Percentiles rank a stretch among this genome's conserved stretches.
phyloP scores from a whole-genome alignment of 2,797 vertebrate species.

The Picus viridis region DNA sequence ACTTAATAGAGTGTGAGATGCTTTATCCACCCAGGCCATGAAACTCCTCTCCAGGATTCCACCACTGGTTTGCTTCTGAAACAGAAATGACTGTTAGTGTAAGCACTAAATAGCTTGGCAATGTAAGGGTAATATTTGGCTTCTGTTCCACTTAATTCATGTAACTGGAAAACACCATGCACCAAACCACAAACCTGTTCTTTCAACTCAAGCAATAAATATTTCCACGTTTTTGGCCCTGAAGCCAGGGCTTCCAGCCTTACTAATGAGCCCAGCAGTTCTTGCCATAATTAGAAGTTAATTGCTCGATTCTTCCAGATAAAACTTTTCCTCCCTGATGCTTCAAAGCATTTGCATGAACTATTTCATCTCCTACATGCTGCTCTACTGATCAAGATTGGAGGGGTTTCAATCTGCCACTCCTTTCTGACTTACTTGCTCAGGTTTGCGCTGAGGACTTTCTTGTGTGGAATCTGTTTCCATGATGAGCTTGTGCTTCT shows the following conservation, averaged over 20 bases:
- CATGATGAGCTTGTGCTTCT: neutral
- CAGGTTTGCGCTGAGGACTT: neutral
- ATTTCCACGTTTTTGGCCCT: neutral
- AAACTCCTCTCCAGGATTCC: neutral
- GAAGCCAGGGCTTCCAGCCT: neutral
- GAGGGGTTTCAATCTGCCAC: neutral
- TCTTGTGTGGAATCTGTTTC: neutral
- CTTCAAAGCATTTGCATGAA: neutral
- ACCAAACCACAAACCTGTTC: neutral
- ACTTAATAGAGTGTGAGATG: neutral
- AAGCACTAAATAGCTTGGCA: neutral
- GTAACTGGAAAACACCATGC: neutral
- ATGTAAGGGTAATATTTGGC: neutral
- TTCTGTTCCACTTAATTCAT: neutral
- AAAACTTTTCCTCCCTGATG: neutral
- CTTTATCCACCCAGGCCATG: constrained; percentile 38
- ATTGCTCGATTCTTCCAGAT: neutral
- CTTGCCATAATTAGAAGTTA: neutral
- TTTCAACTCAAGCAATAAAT: neutral
- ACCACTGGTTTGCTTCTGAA: neutral
- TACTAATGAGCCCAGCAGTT: neutral
- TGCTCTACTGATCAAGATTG: neutral
- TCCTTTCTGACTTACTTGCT: constrained; percentile 33
- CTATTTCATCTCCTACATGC: neutral
- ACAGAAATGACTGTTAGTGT: neutral